phyloP scores from a whole-genome alignment of 2,113 vertebrate genomes.

The Hippocampus barbouri region DNA sequence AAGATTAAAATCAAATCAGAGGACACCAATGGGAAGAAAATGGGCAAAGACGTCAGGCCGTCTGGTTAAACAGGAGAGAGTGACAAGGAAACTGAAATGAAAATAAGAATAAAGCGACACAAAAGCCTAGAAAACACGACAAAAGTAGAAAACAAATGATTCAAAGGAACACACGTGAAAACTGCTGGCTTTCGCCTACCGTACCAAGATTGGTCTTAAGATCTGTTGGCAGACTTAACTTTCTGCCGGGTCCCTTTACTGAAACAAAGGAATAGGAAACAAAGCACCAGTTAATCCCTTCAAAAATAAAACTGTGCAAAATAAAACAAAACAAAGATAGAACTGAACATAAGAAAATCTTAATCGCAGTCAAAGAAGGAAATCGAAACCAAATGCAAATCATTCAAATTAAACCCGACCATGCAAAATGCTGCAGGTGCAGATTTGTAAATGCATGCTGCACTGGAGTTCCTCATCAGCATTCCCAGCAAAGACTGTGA shows the following conservation, averaged over 20 bases:
- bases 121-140: slow-evolving; percentile 48
- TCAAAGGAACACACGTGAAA: slow-evolving; percentile 65
- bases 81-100: slow-evolving; percentile 43
- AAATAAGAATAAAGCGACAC: slow-evolving; percentile 40
- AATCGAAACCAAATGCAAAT: slow-evolving; percentile 31
- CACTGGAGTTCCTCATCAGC: slow-evolving; percentile 51
- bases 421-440: slow-evolving; percentile 53
- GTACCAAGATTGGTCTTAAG: slow-evolving; percentile 99
- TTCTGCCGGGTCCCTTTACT: slow-evolving; percentile 97
- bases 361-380: slow-evolving; percentile 34
- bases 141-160: slow-evolving; percentile 60
- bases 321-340: slow-evolving; percentile 27
- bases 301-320: slow-evolving; percentile 66
- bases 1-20: slow-evolving; percentile 39
- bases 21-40: slow-evolving; percentile 34
- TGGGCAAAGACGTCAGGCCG: slow-evolving; percentile 44
- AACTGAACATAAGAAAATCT: slow-evolving; percentile 11
- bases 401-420: slow-evolving; percentile 46
- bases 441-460: slow-evolving; percentile 55
- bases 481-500: slow-evolving; percentile 6
- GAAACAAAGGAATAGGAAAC: slow-evolving; percentile 98
- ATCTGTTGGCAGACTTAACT: slow-evolving; percentile 99
- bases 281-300: slow-evolving; percentile 87
- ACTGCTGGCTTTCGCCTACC: slow-evolving; percentile 92
- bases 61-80: slow-evolving; percentile 45